Evolutionary conservation across 2,888 invertebrate genomes (phyloP).

Genomic region (Drosophila picticornis): DNA sequence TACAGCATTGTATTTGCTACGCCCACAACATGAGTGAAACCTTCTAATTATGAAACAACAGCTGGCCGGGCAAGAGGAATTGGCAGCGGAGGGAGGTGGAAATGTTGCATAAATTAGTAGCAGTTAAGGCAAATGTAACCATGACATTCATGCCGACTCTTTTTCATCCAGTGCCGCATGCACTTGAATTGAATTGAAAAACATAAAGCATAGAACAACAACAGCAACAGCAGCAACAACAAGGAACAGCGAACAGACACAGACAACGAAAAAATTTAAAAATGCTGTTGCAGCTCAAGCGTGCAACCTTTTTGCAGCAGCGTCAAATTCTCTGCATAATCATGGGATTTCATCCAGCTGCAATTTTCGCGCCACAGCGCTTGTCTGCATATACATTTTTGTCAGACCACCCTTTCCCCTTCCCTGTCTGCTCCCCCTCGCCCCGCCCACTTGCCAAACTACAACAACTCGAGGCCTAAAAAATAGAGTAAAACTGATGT

Average conservation of each 20-base stretch:
- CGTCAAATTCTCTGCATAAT: slow-evolving; percentile 73
- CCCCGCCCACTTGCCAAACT: background rate
- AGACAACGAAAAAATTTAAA: slow-evolving; percentile 19
- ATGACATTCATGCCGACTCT: slow-evolving; percentile 42
- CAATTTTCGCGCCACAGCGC: slow-evolving; percentile 79
- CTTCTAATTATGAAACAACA: slow-evolving; percentile 67
- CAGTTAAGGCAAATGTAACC: slow-evolving; percentile 39
- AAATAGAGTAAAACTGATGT: slow-evolving; percentile 8
- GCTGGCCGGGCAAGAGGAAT: background rate
- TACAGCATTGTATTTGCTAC: slow-evolving; percentile 25
- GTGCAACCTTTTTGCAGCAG: slow-evolving; percentile 56
- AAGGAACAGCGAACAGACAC: background rate
- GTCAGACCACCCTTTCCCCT: slow-evolving; percentile 14
- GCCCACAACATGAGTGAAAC: slow-evolving; percentile 31
- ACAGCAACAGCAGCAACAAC: background rate
- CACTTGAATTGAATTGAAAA: slow-evolving; percentile 23
- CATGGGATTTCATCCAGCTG: slow-evolving; percentile 83
- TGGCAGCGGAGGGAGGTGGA: background rate
- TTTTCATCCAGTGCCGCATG: slow-evolving; percentile 13
- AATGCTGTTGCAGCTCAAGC: slow-evolving; percentile 56
- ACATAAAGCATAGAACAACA: slow-evolving; percentile 24
- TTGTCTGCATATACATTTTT: slow-evolving; percentile 75
- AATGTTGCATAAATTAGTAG: slow-evolving; percentile 50
- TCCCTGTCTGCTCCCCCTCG: too few relatives aligned
- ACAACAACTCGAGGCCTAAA: background rate